phyloP scores from a whole-genome alignment of 2,888 invertebrate species.

The Prenolepis imparis region DNA sequence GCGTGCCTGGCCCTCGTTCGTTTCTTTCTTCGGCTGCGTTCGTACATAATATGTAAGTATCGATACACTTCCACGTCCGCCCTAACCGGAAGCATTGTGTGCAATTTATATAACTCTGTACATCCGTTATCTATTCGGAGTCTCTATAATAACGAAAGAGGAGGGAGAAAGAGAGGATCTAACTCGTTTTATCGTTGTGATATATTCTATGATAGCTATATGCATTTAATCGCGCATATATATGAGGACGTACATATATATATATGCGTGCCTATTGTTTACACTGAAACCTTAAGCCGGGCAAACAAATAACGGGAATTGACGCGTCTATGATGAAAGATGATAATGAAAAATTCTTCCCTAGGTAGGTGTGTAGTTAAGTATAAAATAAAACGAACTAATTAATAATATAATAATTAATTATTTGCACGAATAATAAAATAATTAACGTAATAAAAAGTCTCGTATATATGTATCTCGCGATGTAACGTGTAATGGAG shows the following conservation, averaged over 20 bases:
- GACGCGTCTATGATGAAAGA: slow-evolving; percentile 58
- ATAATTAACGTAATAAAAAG: slow-evolving; percentile 30
- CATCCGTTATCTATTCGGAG: slow-evolving; percentile 77
- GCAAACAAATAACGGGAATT: slow-evolving; percentile 61
- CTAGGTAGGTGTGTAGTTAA: slow-evolving; percentile 57
- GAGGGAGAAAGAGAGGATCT: slow-evolving; percentile 50
- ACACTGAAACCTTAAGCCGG: slow-evolving; percentile 63
- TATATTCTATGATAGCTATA: slow-evolving; percentile 73
- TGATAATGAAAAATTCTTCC: slow-evolving; percentile 64
- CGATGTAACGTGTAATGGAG: not conserved
- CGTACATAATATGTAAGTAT: slow-evolving; percentile 72
- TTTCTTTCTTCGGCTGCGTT: slow-evolving; percentile 66
- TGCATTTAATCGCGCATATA: slow-evolving; percentile 72
- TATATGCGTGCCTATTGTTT: slow-evolving; percentile 72
- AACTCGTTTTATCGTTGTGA: slow-evolving; percentile 79
- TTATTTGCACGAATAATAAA: slow-evolving; percentile 31
- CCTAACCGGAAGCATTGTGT: slow-evolving; percentile 74
- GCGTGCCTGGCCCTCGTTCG: slow-evolving; percentile 65
- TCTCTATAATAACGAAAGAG: slow-evolving; percentile 69
- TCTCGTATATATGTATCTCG: not conserved
- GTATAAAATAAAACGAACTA: slow-evolving; percentile 49
- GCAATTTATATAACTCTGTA: slow-evolving; percentile 74
- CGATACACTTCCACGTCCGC: slow-evolving; percentile 76
- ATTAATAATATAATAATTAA: slow-evolving; percentile 35
- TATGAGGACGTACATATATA: slow-evolving; percentile 64